Evolutionary conservation across 2,888 invertebrate species (phyloP).

Genomic region (Eristalis intricaria): DNA sequence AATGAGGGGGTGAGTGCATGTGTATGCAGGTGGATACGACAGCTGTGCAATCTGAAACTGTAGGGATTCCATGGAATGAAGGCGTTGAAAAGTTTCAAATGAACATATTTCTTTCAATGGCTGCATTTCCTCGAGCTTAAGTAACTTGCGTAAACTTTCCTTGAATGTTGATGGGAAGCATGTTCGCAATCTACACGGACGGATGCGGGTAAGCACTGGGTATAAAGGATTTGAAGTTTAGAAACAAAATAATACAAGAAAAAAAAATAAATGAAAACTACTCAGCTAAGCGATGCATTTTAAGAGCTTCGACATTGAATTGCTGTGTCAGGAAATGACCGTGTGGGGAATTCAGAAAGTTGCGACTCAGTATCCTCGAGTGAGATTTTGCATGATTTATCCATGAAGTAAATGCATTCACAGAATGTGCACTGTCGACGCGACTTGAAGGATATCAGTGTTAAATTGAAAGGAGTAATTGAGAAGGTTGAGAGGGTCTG

Average conservation of each 20-base stretch:
- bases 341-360: not conserved
- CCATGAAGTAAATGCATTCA: not conserved
- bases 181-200: not conserved
- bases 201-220: not conserved
- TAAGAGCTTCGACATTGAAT: conserved; percentile 19
- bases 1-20: not conserved
- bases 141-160: conserved; percentile 65
- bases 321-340: conserved; percentile 13
- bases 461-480: not conserved
- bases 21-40: not conserved
- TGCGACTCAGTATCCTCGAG: not conserved
- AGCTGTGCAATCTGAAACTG: not conserved
- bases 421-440: not conserved
- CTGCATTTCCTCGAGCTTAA: conserved; percentile 52
- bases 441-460: not conserved
- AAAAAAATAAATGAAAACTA: not conserved
- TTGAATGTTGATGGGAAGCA: conserved; percentile 52
- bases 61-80: conserved; percentile 32
- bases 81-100: conserved; percentile 62
- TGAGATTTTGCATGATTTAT: not conserved
- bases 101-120: conserved; percentile 66
- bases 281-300: conserved; percentile 29
- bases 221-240: conserved; percentile 21
- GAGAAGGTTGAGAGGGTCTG: not conserved
- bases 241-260: not conserved